phyloP scores from a whole-genome alignment of 2,113 vertebrate species.

The Rhadina sibilatrix region DNA sequence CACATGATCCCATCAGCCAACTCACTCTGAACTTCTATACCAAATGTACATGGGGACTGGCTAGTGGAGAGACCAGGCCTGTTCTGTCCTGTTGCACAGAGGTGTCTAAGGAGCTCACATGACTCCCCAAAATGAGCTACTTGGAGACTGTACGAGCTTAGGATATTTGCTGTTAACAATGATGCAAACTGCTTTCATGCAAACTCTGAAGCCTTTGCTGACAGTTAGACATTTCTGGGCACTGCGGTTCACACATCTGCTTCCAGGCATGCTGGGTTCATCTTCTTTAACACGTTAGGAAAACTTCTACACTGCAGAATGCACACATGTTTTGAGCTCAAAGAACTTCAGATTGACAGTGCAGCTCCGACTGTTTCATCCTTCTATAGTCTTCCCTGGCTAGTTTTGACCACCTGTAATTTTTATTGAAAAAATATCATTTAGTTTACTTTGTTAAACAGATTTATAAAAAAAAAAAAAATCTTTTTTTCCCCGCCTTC shows the following conservation, averaged over 20 bases:
- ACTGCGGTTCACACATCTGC: background rate
- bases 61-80: background rate
- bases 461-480: background rate
- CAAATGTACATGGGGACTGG: background rate
- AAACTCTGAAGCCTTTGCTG: background rate
- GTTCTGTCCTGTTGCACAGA: background rate
- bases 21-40: background rate
- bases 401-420: background rate
- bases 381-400: background rate
- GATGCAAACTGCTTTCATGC: background rate
- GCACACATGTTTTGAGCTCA: background rate
- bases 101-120: rapidly evolving
- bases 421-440: background rate
- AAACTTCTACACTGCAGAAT: background rate
- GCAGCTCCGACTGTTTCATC: background rate
- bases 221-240: background rate
- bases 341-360: background rate
- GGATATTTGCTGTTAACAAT: background rate
- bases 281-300: background rate
- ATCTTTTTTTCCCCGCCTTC: background rate
- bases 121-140: background rate
- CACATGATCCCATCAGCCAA: rapidly evolving
- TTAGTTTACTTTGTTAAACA: background rate
- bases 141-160: background rate
- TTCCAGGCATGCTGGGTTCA: background rate